Conservation (phyloP, 2,888 invertebrate species). For the Ellobium chinense region DNA sequence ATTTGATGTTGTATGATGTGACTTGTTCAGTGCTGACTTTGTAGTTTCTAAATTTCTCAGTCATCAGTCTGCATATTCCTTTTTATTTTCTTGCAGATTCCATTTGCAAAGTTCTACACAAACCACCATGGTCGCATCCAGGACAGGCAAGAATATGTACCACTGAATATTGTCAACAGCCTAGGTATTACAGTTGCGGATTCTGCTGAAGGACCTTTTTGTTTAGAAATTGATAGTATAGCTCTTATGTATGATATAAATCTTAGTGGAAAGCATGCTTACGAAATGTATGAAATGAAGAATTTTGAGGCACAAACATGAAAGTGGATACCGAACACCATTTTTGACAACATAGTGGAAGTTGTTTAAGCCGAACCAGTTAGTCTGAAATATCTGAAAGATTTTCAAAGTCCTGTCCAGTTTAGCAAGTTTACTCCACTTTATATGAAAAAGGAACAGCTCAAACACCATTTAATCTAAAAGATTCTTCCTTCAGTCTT, state of each 20-base stretch:
- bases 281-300: conserved; percentile 89
- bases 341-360: too few species aligned
- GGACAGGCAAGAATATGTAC: conserved; percentile 86
- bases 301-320: conserved; percentile 24
- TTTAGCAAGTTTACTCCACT: too few species aligned
- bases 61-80: background rate
- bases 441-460: too few species aligned
- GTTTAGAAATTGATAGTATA: conserved; percentile 94
- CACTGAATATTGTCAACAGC: conserved; percentile 84
- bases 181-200: conserved; percentile 92
- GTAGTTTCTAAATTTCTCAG: too few species aligned
- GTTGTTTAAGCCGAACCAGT: too few species aligned
- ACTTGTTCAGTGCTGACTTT: too few species aligned
- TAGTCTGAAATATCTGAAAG: too few species aligned
- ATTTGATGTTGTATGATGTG: too few species aligned
- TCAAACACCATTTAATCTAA: too few species aligned
- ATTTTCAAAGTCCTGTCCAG: too few species aligned
- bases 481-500: too few species aligned
- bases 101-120: conserved; percentile 94
- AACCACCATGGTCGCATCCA: conserved; percentile 91
- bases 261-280: conserved; percentile 92
- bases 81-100: conserved; percentile 84
- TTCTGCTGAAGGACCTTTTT: conserved; percentile 89
- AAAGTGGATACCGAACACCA: conserved; percentile 80
- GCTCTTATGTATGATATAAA: conserved; percentile 90